These are phyloP conservation scores for Hoplostethus atlanticus DNA, from an alignment of 2,797 vertebrate genomes.

Conservation along the genomic window DNA sequence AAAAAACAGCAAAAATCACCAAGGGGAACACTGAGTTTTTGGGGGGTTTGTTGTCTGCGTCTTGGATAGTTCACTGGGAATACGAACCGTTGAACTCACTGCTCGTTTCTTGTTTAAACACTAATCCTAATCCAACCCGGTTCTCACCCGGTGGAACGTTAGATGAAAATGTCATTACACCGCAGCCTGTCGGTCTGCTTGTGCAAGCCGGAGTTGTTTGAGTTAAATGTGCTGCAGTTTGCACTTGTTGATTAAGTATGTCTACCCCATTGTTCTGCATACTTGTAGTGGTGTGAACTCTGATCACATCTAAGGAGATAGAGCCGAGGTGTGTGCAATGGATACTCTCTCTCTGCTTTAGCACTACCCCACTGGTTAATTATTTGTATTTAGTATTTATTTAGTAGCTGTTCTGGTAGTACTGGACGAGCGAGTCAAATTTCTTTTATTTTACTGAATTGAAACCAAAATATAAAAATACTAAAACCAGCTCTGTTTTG, in stretches of 20 bases:
- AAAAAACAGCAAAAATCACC: conserved; percentile 30
- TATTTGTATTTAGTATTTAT: conserved; percentile 41
- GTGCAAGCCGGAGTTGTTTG: conserved; percentile 18
- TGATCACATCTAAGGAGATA: conserved; percentile 54
- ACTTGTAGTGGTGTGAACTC: conserved; percentile 50
- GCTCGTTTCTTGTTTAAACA: conserved; percentile 34
- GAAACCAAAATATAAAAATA: not conserved
- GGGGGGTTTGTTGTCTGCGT: conserved; percentile 42
- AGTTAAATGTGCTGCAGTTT: conserved; percentile 73
- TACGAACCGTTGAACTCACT: conserved; percentile 38
- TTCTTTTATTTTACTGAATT: not conserved
- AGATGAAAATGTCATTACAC: conserved; percentile 56
- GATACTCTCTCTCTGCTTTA: conserved; percentile 1
- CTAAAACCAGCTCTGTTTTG: not conserved
- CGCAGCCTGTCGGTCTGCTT: conserved; percentile 63
- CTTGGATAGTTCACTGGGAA: conserved; percentile 38
- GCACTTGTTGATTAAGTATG: conserved; percentile 77
- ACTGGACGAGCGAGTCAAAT: not conserved
- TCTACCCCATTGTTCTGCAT: conserved; percentile 72
- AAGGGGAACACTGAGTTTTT: conserved; percentile 40
- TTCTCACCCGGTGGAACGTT: conserved; percentile 37
- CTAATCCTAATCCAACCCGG: conserved; percentile 39
- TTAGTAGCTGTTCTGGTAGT: conserved; percentile 10
- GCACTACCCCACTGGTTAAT: conserved; percentile 17
- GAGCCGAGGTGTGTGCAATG: conserved; percentile 20